Evolutionary conservation across 2,113 vertebrate genomes (phyloP), one percentile per base, ranked within the genome.

Genomic region (Cyanistes caeruleus): DNA sequence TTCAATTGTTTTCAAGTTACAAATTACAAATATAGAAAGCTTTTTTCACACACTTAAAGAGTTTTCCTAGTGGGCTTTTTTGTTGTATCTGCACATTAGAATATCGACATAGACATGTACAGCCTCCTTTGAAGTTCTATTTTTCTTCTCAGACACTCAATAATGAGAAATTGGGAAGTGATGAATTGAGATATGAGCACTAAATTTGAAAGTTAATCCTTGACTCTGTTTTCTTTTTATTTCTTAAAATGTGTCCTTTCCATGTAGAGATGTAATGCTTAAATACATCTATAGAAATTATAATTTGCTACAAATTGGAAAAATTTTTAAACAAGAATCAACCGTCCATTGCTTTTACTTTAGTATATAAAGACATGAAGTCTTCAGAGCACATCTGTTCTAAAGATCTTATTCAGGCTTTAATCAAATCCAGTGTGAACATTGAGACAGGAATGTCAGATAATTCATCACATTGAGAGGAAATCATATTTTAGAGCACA

Each of bases 11-110:
- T 93, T 92, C 52, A 84, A 75, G 86, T 49, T 89, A 84, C 64
- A 95, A 96, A 84, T 49, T 89, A 84, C 64, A 95, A 96, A 84
- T 90, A 95, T 11, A 94, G 87, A 92, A 91, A 92, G 76, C 43
- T 80, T 87, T 95, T 84, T 69, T 52, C 52, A 87, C 39, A 63
- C 33, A 72, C 62, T 86, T 94, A 48, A 69, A 88, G 37, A 83
- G 48, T 84, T 89, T 92, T 95, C 76, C 91, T 87, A 74, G 44
- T 74, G 89, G 56, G 80, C 44, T 91, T 78, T 93, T 91, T 72
- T 95, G 80, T 81, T 91, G 64, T 60, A 89, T 89, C 89, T 91
- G 41, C 84, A 75, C 37, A 75, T 84, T 94, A 93, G 62, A 96
- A 91, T 93, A 94, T 69, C 0, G 3, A 90, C 9, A 12, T 5